Percentiles rank a stretch among this genome's conserved stretches.
These are phyloP conservation scores for Apodemia duryi DNA, from an alignment of 2,888 invertebrate species.

Conservation along the genomic window DNA sequence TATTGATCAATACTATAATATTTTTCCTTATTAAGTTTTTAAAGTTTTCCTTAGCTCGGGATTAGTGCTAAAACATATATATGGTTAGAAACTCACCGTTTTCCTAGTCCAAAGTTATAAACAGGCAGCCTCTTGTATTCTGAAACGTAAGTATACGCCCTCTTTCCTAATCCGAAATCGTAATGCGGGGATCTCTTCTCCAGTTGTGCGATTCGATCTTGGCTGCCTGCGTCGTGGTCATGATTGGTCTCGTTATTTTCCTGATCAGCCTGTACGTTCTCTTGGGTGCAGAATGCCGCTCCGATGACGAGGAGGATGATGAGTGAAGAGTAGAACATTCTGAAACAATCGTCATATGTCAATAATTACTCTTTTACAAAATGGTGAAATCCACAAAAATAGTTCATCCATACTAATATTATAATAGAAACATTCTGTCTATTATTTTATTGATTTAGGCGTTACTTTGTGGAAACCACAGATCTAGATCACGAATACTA, in stretches of 20 bases:
- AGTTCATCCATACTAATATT: too few species aligned
- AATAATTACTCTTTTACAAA: too few species aligned
- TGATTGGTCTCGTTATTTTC: conserved; percentile 50
- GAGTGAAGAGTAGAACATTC: conserved; percentile 59
- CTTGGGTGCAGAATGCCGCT: conserved; percentile 56
- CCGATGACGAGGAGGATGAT: conserved; percentile 54
- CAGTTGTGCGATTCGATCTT: conserved; percentile 38
- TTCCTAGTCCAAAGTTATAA: conserved; percentile 81
- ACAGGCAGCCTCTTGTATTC: conserved; percentile 81
- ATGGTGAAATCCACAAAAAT: too few species aligned
- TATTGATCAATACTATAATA: too few species aligned
- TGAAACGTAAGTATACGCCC: conserved; percentile 81
- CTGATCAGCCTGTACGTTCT: conserved; percentile 48
- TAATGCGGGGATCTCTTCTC: conserved; percentile 74
- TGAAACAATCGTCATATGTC: conserved; percentile 42
- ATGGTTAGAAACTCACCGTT: conserved; percentile 48
- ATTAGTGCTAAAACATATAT: too few species aligned
- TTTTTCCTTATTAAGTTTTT: too few species aligned
- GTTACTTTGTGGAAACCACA: too few species aligned
- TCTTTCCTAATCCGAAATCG: conserved; percentile 75
- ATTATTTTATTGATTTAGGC: too few species aligned
- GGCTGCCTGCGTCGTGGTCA: conserved; percentile 36
- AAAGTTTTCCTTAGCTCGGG: too few species aligned
- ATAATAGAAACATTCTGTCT: too few species aligned
- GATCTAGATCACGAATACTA: too few species aligned